These are phyloP conservation scores for Solen grandis DNA, from an alignment of 1,140 invertebrate genomes.

Conservation along the genomic window DNA sequence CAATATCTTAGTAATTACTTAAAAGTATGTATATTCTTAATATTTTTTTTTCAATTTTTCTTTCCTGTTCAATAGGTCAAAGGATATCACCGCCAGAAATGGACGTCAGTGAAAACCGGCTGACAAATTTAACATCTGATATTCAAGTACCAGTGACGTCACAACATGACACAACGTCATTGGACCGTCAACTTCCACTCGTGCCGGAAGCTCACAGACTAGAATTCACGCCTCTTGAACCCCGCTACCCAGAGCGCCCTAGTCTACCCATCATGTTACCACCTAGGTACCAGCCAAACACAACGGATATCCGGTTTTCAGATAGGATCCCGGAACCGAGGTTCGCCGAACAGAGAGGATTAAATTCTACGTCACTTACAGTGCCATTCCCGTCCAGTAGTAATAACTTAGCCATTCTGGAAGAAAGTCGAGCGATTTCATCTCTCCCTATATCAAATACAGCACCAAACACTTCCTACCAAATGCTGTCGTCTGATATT, in stretches of 20 bases:
- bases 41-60: no score
- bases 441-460: conserved; percentile 58
- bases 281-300: conserved; percentile 47
- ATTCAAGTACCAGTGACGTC: conserved; percentile 40
- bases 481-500: conserved; percentile 67
- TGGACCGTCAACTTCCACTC: conserved; percentile 59
- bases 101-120: conserved; percentile 17
- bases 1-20: no score
- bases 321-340: conserved; percentile 66
- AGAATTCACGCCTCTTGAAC: conserved; percentile 64
- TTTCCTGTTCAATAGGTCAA: conserved; percentile 27
- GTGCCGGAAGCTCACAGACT: conserved; percentile 66
- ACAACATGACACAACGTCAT: conserved; percentile 31
- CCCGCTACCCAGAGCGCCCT: conserved; percentile 54
- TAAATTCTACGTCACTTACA: conserved; percentile 47
- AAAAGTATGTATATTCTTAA: no score
- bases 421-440: conserved; percentile 71
- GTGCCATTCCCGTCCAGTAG: conserved; percentile 62
- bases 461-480: conserved; percentile 49
- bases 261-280: conserved; percentile 62
- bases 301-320: conserved; percentile 58
- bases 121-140: conserved; percentile 36
- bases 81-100: conserved; percentile 47
- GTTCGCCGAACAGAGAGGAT: conserved; percentile 54
- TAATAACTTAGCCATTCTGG: conserved; percentile 70